Conservation (phyloP, 2,113 vertebrate genomes). For the Phoxinus phoxinus region DNA sequence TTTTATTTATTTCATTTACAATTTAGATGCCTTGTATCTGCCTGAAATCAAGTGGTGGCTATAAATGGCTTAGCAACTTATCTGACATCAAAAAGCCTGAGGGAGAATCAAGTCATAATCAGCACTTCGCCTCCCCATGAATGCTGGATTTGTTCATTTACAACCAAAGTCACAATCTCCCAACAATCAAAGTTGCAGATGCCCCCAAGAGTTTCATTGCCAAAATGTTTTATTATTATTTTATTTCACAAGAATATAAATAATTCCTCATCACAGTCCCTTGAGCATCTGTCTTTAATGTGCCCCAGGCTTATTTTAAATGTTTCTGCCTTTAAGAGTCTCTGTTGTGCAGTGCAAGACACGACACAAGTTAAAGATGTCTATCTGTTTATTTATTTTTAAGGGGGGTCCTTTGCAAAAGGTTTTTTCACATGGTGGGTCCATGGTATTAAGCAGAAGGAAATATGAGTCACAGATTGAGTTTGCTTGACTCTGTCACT, state of each 20-base stretch:
- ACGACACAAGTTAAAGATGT: not conserved
- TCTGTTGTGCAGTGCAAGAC: not conserved
- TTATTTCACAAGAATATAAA: not conserved
- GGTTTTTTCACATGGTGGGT: not conserved
- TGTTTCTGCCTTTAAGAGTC: not conserved
- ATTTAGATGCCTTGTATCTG: constrained; percentile 40
- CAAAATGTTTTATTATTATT: not conserved
- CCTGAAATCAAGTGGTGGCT: constrained; percentile 52
- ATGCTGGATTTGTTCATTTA: constrained; percentile 55
- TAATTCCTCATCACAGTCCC: not conserved
- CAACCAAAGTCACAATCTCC: not conserved
- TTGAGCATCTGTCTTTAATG: not conserved
- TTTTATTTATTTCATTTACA: constrained; percentile 16
- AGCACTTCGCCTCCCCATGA: constrained; percentile 25
- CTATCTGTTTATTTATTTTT: not conserved
- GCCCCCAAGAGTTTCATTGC: not conserved
- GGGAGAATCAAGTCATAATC: constrained; percentile 51
- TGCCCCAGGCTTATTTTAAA: not conserved
- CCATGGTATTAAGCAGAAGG: not conserved
- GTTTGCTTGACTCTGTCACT: not conserved
- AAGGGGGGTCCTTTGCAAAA: no score
- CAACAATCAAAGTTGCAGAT: not conserved
- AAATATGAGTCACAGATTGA: constrained; percentile 34
- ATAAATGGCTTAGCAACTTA: constrained; percentile 59
- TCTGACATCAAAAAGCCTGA: constrained; percentile 58